Base-by-base conservation (phyloP, 2,888 invertebrate genomes). In the Platynereis dumerilii region DNA sequence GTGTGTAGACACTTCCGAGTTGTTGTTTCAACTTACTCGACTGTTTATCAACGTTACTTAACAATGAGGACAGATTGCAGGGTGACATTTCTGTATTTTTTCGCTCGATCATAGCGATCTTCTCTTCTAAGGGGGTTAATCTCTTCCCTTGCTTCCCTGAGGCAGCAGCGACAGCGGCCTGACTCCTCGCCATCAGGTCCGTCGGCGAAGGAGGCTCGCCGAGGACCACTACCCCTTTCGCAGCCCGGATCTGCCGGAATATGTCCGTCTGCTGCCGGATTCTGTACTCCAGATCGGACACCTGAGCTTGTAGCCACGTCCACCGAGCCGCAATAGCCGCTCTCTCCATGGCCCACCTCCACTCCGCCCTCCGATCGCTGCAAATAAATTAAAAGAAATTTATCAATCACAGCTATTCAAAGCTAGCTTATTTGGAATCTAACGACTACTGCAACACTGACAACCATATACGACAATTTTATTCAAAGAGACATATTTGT, bases 241-340 rank as follows among this genome's bases (percentile, higher is more conserved):
- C 84, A 55, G 87, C 82, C 58, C 89, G 86, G 22, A 86, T 77
- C 71, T 85, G 85, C 67, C 81, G 78, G 73, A 91, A 90, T 64
- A 93, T 86, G 68, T 95, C 94, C 75, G 88, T 90, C 83, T 94
- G 92, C 84, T 94, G 93, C 0, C 94, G 89, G 75, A 95, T 94
- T 81, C 91, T 90, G 84, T 93, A 93, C 81, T 95, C 95, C 79
- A 96, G 86, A 85, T 96, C 96, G 39, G 92, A 90, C 60, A 96
- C 91, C 84, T 95, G 95, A n/a, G 93, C 91, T 75, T 93, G 91
- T 24, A 96, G 86, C 95, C 95, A 96, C 62, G 91, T 90, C 94
- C 94, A 95, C 56, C 93, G 89, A 2, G 92, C 88, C 0, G 93
- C 94, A 58, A 95, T 89, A 26, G 90, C 89, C 2, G 93, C 91